Base-by-base conservation (phyloP, 2,113 vertebrate genomes). In the Pontoporia blainvillei region DNA sequence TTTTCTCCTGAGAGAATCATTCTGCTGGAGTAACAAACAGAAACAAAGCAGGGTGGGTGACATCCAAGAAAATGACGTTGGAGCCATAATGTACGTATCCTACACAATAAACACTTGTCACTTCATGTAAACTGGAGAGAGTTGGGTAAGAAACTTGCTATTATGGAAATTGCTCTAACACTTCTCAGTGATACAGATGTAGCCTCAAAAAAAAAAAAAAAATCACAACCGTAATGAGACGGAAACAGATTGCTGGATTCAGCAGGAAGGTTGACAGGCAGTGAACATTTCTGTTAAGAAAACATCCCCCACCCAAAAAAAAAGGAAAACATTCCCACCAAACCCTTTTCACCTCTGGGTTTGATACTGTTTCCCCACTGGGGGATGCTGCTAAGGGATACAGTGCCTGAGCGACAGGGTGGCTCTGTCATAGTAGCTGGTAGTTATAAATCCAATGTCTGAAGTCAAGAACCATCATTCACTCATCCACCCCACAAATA, bases 181-280 rank as follows among this genome's bases (percentile, higher is more conserved):
- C 91, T 95, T 96, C 95, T 95, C 97, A 89, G 1, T 91, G 94
- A 93, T 98, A 93, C 97, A 98, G 97, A 98, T 98, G 98, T 97
- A 97, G 52, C 86, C 90, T 98, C 97, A 97, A 97, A 96, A 92
- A 97, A 97, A 97, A 98, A 98, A 96, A 85, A 94, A 90, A 82
- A 34, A 71, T 96, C 98, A 96, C 95, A 96, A 97, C 92, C 31
- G 39, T 97, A 96, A 97, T 67, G 71, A 98, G 98, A 98, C 87
- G 86, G 96, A 98, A 98, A 98, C 97, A 98, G 95, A 98, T 93
- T 98, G 96, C 96, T 76, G 78, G 97, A 97, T 94, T 97, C 96
- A 62, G 95, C 96, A 13, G 61, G 49, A 91, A 96, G 67, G 89
- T 61, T 96, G 93, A 96, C 64, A 96, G 90, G 83, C 73, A 96